Evolutionary conservation across 2,113 vertebrate species (phyloP).

Genomic region (Penelope pileata): DNA sequence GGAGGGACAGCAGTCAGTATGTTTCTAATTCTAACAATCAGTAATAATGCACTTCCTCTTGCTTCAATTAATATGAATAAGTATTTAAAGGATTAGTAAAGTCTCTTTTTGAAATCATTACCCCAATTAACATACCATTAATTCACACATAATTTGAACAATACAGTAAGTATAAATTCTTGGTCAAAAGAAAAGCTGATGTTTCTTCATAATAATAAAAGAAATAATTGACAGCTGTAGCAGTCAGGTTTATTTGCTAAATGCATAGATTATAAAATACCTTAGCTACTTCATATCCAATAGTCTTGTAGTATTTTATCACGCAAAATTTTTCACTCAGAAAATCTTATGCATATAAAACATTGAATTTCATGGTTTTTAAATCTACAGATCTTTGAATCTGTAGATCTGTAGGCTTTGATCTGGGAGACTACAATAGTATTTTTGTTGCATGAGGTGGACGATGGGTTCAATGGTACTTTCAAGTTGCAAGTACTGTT

Average conservation of each 20-base stretch:
- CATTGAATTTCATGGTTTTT: not conserved
- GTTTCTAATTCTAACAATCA: slow-evolving; percentile 21
- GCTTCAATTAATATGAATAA: slow-evolving; percentile 28
- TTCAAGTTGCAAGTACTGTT: not conserved
- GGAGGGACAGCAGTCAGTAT: not conserved
- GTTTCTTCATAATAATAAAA: not conserved
- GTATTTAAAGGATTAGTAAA: slow-evolving; percentile 35
- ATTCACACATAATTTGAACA: slow-evolving; percentile 9
- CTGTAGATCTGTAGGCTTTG: not conserved
- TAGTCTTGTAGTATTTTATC: not conserved
- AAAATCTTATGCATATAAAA: not conserved
- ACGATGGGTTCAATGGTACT: too few relatives aligned
- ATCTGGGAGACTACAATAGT: not conserved
- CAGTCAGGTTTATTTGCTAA: not conserved
- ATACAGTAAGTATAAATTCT: not conserved
- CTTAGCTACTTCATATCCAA: not conserved
- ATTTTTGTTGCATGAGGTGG: not conserved
- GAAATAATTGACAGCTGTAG: not conserved
- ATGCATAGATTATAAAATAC: not conserved
- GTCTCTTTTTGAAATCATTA: slow-evolving; percentile 53
- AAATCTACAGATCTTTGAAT: not conserved
- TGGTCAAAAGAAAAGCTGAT: not conserved
- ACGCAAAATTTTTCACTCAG: not conserved
- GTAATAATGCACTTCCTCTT: slow-evolving; percentile 28
- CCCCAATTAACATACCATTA: slow-evolving; percentile 34